Conservation (phyloP, 1,140 invertebrate species). For the Pseudomyrmex cubaensis region DNA sequence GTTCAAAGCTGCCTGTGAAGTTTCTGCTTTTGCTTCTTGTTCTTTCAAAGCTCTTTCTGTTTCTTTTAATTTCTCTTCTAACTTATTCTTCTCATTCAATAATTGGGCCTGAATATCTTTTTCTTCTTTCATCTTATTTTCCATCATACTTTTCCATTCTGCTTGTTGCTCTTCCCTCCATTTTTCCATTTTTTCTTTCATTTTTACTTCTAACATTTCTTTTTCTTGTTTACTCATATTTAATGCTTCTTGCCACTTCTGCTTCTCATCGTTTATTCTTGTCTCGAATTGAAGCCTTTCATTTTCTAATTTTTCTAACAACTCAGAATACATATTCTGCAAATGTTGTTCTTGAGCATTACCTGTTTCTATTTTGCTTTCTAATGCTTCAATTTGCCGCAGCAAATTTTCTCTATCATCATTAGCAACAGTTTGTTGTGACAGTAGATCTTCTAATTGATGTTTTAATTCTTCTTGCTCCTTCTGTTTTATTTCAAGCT, state of each 20-base stretch:
- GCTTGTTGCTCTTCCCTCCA: slow-evolving; percentile 80
- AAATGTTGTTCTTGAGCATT: slow-evolving; percentile 83
- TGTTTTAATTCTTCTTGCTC: slow-evolving; percentile 84
- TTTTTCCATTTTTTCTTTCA: slow-evolving; percentile 83
- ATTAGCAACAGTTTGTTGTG: slow-evolving; percentile 79
- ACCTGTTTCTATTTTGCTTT: slow-evolving; percentile 84
- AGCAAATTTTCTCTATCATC: slow-evolving; percentile 79
- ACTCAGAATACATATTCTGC: slow-evolving; percentile 83
- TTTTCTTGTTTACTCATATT: slow-evolving; percentile 84
- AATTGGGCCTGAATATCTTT: slow-evolving; percentile 84
- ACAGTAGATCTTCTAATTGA: slow-evolving; percentile 83
- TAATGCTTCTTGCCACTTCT: slow-evolving; percentile 84
- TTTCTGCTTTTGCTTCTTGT: slow-evolving; percentile 79
- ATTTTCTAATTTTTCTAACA: slow-evolving; percentile 83
- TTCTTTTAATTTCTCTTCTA: slow-evolving; percentile 82
- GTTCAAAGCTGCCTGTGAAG: slow-evolving; percentile 56
- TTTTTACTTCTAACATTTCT: slow-evolving; percentile 81
- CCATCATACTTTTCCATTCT: slow-evolving; percentile 79
- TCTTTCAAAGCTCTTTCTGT: slow-evolving; percentile 84
- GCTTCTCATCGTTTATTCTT: slow-evolving; percentile 83
- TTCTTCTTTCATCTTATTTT: slow-evolving; percentile 83
- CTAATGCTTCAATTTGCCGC: slow-evolving; percentile 81
- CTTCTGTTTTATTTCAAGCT: slow-evolving; percentile 83
- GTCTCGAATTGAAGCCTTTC: slow-evolving; percentile 85
- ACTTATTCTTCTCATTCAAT: slow-evolving; percentile 78